A percentile compares a stretch with the other conserved stretches of the same genome.
Conservation (phyloP, 2,888 invertebrate species). For the Cephus rjabovi region DNA sequence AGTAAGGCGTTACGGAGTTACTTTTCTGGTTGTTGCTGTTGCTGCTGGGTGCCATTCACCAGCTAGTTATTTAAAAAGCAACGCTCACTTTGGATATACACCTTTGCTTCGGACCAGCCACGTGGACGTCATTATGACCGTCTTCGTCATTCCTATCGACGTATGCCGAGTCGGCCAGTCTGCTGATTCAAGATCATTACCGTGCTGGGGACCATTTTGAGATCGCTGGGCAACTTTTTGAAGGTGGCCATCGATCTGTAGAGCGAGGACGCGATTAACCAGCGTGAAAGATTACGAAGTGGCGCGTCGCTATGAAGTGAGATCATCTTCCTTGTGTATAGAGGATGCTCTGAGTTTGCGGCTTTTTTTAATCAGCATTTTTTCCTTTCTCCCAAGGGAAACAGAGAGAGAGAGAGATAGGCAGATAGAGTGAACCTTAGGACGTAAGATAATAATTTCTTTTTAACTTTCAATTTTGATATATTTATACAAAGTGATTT, state of each 20-base stretch:
- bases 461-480: not conserved
- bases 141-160: not conserved
- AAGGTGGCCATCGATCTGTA: not conserved
- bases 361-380: not conserved
- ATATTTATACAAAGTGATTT: not conserved
- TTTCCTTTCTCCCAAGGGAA: not conserved
- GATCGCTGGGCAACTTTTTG: not conserved
- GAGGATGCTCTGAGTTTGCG: not conserved
- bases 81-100: not conserved
- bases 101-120: not conserved
- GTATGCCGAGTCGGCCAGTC: not conserved
- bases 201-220: not conserved
- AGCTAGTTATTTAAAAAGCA: not conserved
- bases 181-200: not conserved
- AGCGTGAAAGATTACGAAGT: not conserved
- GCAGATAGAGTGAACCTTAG: not conserved
- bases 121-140: not conserved
- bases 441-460: not conserved
- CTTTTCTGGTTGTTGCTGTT: not conserved
- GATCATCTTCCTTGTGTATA: not conserved
- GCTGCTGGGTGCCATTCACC: not conserved
- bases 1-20: not conserved
- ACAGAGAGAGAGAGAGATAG: not conserved
- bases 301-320: conserved; percentile 5
- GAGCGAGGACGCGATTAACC: not conserved